Evolutionary conservation across 2,113 vertebrate genomes (phyloP).

Genomic region (Thymallus thymallus): DNA sequence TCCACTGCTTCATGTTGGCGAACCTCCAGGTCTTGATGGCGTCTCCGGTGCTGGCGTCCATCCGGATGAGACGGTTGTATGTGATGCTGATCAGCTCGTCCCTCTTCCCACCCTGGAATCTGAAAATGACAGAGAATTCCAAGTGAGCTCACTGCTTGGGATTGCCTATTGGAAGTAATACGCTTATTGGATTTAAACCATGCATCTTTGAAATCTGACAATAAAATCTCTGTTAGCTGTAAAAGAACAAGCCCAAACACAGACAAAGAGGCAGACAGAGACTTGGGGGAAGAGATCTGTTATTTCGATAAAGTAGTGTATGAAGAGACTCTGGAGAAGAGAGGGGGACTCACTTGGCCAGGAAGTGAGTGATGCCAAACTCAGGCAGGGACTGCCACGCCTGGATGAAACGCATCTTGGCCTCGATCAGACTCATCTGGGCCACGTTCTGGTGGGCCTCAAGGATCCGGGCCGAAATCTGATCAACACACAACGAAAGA

Average conservation of each 20-base stretch:
- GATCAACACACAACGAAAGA: conserved; percentile 29
- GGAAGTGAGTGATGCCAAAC: conserved; percentile 98
- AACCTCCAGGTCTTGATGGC: conserved; percentile 98
- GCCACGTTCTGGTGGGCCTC: conserved; percentile 98
- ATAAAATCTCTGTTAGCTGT: not conserved
- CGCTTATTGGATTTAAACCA: not conserved
- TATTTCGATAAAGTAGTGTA: not conserved
- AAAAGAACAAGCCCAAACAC: not conserved
- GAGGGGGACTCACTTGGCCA: conserved; percentile 81
- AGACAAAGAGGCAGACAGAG: not conserved
- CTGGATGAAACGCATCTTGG: conserved; percentile 98
- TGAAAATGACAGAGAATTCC: conserved; percentile 42
- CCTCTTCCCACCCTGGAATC: conserved; percentile 95
- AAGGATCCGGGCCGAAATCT: conserved; percentile 95
- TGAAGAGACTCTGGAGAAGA: not conserved
- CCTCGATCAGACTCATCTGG: conserved; percentile 98
- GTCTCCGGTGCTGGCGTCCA: conserved; percentile 91
- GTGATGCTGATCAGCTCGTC: conserved; percentile 97
- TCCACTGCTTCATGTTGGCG: conserved; percentile 99
- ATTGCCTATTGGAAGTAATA: not conserved
- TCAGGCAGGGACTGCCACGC: conserved; percentile 98
- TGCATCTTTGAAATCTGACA: not conserved
- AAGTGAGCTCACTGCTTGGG: not conserved
- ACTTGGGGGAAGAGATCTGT: not conserved
- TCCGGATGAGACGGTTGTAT: conserved; percentile 94